Evolutionary conservation across 2,888 invertebrate species (phyloP).

Genomic region (Mesoligia furuncula): DNA sequence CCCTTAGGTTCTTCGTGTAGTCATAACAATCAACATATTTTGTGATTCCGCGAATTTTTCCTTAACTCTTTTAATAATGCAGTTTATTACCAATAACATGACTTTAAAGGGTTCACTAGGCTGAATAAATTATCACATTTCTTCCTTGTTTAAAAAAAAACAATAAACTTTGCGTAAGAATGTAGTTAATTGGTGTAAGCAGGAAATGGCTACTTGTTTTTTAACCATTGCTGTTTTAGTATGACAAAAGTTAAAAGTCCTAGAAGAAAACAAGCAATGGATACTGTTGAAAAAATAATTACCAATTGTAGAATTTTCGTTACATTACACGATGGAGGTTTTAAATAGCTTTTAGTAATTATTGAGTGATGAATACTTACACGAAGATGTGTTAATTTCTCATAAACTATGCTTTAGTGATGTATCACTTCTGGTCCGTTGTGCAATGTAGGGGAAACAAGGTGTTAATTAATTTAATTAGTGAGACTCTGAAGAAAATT

Average conservation of each 20-base stretch:
- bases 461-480: slow-evolving; percentile 33
- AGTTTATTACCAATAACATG: slow-evolving; percentile 55
- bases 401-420: background rate
- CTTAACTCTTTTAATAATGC: slow-evolving; percentile 35
- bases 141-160: slow-evolving; percentile 59
- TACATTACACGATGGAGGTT: slow-evolving; percentile 13
- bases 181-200: slow-evolving; percentile 65
- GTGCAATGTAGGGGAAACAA: slow-evolving; percentile 6
- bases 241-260: background rate
- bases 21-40: slow-evolving; percentile 21
- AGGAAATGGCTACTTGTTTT: slow-evolving; percentile 56
- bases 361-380: slow-evolving; percentile 27
- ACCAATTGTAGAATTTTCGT: slow-evolving; percentile 41
- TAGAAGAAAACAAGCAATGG: slow-evolving; percentile 27
- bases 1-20: background rate
- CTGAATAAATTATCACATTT: slow-evolving; percentile 53
- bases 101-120: slow-evolving; percentile 41
- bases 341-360: slow-evolving; percentile 49
- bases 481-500: background rate
- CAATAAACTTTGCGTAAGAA: slow-evolving; percentile 46
- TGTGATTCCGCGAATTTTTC: slow-evolving; percentile 28
- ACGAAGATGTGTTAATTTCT: slow-evolving; percentile 52
- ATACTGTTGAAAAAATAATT: background rate
- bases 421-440: slow-evolving; percentile 5
- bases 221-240: slow-evolving; percentile 32